These are phyloP conservation scores for Drosophila sordidula DNA, from an alignment of 2,888 invertebrate species.

Conservation along the genomic window DNA sequence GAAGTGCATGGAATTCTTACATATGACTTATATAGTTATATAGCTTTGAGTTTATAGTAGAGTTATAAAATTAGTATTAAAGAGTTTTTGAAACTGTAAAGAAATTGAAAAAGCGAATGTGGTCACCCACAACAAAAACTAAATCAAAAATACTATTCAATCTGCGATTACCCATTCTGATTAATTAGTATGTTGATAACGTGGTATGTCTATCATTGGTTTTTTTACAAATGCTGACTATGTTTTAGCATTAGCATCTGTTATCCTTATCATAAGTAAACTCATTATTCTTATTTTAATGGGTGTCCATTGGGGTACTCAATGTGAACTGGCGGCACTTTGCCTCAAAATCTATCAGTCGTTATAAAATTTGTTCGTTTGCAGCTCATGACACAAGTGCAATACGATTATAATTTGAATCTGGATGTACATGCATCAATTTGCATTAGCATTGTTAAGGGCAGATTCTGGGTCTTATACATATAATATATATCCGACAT, in stretches of 20 bases:
- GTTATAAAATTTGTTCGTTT: constrained; percentile 57
- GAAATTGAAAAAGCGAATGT: background rate
- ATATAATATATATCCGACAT: constrained; percentile 11
- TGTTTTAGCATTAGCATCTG: constrained; percentile 11
- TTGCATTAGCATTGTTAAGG: constrained; percentile 1
- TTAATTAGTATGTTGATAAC: constrained; percentile 1
- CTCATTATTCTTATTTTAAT: constrained; percentile 23
- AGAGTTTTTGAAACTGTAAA: background rate
- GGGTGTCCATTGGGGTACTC: constrained; percentile 51
- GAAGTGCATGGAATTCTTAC: background rate
- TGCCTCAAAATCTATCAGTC: constrained; percentile 72
- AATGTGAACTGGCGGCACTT: constrained; percentile 65
- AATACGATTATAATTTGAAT: constrained; percentile 26
- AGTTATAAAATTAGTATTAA: no score
- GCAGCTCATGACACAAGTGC: constrained; percentile 42
- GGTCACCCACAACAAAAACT: background rate
- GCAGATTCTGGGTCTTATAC: constrained; percentile 18
- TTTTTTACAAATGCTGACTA: constrained; percentile 36
- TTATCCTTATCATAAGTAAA: constrained; percentile 43
- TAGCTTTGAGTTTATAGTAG: background rate
- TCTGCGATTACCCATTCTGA: background rate
- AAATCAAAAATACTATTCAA: background rate
- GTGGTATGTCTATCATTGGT: constrained; percentile 33
- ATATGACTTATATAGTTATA: background rate
- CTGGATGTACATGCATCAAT: constrained; percentile 50